Evolutionary conservation across 2,113 vertebrate species (phyloP), one percentile per base, ranked within the genome.

Genomic region (Calypte anna): DNA sequence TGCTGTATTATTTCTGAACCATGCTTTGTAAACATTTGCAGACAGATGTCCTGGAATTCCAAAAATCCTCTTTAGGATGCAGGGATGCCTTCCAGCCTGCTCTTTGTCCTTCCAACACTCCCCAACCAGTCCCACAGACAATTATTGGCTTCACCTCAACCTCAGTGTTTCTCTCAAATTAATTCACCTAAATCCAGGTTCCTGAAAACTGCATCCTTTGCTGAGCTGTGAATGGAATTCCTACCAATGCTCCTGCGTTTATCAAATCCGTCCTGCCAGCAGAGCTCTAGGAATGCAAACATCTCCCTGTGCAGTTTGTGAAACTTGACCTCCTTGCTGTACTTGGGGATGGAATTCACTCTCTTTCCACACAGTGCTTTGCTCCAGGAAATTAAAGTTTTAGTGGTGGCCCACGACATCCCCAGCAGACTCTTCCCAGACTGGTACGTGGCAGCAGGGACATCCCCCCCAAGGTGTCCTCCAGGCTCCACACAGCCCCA

Each of bases 361-460:
- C 38, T 89, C 70, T 92, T 40, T 70, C 73, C 31, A 20, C 3
- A 3, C 82, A 97, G 97, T 11, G 91, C 95, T 86, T 94, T 97
- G 48, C 78, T 98, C 6, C 90, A 94, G 72, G 91, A 94, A 3
- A 69, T 97, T 55, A 98, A 96, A 85, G 96, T 98, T 44, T 27
- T 98, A 21, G 94, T 97, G 22, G 38, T 97, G 50, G 97, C 98
- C 36, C 97, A 98, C 31, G 96, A 97, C 53, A 97, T 98, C 68
- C 97, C 97, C 14, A 57, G 81, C 24, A 95, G 97, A 22, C 79
- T 98, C 30, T 97, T 98, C 69, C 69, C 91, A 31, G 96, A 97
- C 36, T 98, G 98, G 98, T 61, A 95, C 1, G 36, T 82, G 38
- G 96, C 91, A 4, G n/a, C 13, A 4, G 68, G 96, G 14, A 86